Percentiles rank a stretch among this genome's conserved stretches.
Conservation (phyloP, 2,888 invertebrate genomes). For the Tineola bisselliella region DNA sequence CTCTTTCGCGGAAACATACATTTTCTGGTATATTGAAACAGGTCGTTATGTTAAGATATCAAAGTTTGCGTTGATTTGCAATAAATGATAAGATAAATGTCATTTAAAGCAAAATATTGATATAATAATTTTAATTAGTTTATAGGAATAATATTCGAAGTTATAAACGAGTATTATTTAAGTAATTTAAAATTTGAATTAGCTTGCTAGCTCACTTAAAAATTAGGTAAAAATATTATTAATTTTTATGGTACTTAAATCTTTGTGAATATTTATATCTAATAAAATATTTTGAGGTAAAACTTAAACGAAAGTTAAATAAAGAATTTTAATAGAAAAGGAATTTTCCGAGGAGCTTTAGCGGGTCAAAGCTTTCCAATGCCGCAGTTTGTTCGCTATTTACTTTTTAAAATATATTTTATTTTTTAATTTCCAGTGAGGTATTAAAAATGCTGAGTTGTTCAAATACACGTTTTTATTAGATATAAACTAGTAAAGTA, state of each 20-base stretch:
- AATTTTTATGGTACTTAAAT: background rate
- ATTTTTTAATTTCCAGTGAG: too few relatives aligned
- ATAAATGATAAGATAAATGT: too few relatives aligned
- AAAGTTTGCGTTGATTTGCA: too few relatives aligned
- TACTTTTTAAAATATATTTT: background rate
- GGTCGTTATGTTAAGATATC: background rate
- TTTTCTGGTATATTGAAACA: background rate
- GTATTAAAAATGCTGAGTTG: too few relatives aligned
- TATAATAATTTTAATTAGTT: too few relatives aligned
- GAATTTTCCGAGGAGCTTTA: conserved; percentile 37
- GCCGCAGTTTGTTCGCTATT: background rate
- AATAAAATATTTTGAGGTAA: conserved; percentile 28
- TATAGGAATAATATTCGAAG: too few relatives aligned
- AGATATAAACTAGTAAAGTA: too few relatives aligned
- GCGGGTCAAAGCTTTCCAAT: conserved; percentile 45
- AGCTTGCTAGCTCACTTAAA: too few relatives aligned
- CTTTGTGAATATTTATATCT: background rate
- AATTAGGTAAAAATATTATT: background rate
- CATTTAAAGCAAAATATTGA: background rate
- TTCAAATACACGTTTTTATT: too few relatives aligned
- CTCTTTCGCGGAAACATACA: background rate
- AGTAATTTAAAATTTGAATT: too few relatives aligned
- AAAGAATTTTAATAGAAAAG: conserved; percentile 58
- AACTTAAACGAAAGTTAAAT: conserved; percentile 36
- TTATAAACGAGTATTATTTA: too few relatives aligned